These are phyloP conservation scores for Elysia crispata DNA, from an alignment of 2,888 invertebrate species.

Conservation along the genomic window DNA sequence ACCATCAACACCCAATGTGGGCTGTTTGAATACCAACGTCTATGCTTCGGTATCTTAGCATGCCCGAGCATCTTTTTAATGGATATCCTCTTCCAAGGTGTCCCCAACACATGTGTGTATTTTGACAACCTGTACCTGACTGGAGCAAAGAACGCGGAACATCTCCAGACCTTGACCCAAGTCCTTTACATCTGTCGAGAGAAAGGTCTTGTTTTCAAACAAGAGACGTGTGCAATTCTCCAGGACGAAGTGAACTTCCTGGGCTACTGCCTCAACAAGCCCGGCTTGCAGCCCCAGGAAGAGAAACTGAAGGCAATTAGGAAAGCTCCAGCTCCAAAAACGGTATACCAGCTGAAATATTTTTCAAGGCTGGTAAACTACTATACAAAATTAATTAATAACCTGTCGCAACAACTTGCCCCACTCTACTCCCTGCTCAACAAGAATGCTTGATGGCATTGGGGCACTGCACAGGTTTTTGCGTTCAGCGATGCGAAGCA, in stretches of 20 bases:
- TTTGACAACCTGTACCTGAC: neutral
- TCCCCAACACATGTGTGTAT: neutral
- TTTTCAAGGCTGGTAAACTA: constrained; percentile 45
- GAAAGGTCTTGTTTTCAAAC: constrained; percentile 16
- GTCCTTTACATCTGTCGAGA: neutral
- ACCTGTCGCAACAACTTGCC: neutral
- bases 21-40: constrained; percentile 6
- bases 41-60: neutral
- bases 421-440: constrained; percentile 39
- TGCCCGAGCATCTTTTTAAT: neutral
- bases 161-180: constrained; percentile 6
- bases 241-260: constrained; percentile 3
- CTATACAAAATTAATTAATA: neutral
- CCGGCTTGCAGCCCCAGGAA: constrained; percentile 50
- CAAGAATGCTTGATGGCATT: constrained; percentile 55
- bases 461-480: constrained; percentile 30
- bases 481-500: constrained; percentile 57
- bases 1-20: constrained; percentile 11
- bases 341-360: constrained; percentile 57
- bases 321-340: constrained; percentile 59
- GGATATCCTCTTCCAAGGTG: neutral
- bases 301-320: constrained; percentile 55
- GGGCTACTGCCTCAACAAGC: constrained; percentile 27
- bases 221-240: constrained; percentile 25
- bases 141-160: neutral